Evolutionary conservation across 2,888 invertebrate species (phyloP).

Genomic region (Cremastobaeus sp.): DNA sequence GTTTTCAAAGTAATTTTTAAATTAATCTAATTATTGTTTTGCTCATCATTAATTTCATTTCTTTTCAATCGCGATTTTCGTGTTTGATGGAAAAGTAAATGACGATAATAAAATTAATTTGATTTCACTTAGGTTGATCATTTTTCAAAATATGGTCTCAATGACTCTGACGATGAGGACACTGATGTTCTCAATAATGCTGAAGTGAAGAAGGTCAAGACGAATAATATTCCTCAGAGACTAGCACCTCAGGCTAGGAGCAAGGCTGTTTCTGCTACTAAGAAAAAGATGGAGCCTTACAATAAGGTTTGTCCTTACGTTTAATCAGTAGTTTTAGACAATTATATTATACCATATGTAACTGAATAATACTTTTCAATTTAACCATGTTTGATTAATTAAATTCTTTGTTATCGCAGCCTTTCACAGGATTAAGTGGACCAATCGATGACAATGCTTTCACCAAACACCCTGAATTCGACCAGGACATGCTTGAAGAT

Average conservation of each 20-base stretch:
- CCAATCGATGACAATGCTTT: constrained; percentile 20
- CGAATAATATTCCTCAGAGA: constrained; percentile 17
- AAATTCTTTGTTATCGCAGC: background rate
- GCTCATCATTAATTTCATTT: constrained; percentile 15
- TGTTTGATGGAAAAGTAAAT: background rate
- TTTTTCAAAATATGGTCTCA: constrained; percentile 95
- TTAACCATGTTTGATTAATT: background rate
- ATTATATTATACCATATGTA: background rate
- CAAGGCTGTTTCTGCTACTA: too few species aligned
- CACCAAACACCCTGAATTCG: constrained; percentile 23
- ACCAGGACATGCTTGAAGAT: constrained; percentile 41
- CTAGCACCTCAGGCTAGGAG: too few species aligned
- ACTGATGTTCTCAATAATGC: constrained; percentile 75
- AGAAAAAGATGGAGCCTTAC: too few species aligned
- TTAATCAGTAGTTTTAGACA: too few species aligned
- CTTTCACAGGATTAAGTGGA: constrained; percentile 28
- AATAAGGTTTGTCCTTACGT: too few species aligned
- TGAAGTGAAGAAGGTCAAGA: constrained; percentile 62
- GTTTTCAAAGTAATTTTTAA: constrained; percentile 86
- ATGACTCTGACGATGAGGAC: constrained; percentile 93
- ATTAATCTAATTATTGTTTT: background rate
- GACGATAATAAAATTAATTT: background rate
- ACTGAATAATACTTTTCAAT: too few species aligned
- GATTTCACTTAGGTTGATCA: constrained; percentile 85
- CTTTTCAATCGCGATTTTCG: background rate